Percentiles rank a stretch among this genome's conserved stretches.
These are phyloP conservation scores for Apeira syringaria DNA, from an alignment of 2,888 invertebrate genomes.

Conservation along the genomic window DNA sequence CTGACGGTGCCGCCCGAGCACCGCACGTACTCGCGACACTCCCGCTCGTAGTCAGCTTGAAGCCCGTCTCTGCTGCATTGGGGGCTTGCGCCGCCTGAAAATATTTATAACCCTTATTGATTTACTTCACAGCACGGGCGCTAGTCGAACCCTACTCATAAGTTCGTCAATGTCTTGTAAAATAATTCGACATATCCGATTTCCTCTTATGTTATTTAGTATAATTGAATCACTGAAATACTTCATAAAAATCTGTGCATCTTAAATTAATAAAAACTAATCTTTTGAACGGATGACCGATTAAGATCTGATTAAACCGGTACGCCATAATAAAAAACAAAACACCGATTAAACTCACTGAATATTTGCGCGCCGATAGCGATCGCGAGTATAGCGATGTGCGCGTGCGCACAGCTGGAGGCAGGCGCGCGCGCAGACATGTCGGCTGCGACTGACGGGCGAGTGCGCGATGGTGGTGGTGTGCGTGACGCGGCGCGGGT, in stretches of 20 bases:
- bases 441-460: conserved; percentile 64
- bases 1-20: conserved; percentile 57
- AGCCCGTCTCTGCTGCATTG: conserved; percentile 68
- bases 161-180: too few relatives aligned
- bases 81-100: conserved; percentile 56
- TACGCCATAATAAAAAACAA: conserved; percentile 9
- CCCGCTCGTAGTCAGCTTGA: conserved; percentile 67
- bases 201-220: too few relatives aligned
- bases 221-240: not conserved
- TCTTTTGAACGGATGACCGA: not conserved
- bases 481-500: conserved; percentile 49
- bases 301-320: conserved; percentile 9
- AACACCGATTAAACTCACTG: conserved; percentile 51
- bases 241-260: not conserved
- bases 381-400: conserved; percentile 24
- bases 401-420: conserved; percentile 35
- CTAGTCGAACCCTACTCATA: too few relatives aligned
- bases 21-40: conserved; percentile 72
- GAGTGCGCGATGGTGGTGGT: conserved; percentile 14
- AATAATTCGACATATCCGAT: too few relatives aligned
- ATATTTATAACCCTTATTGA: too few relatives aligned
- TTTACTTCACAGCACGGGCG: too few relatives aligned
- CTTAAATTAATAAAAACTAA: too few relatives aligned
- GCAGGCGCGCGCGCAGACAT: conserved; percentile 71
- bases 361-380: conserved; percentile 37